These are phyloP conservation scores for Cantharis flavilabris DNA, from an alignment of 2,888 invertebrate species.

Conservation along the genomic window DNA sequence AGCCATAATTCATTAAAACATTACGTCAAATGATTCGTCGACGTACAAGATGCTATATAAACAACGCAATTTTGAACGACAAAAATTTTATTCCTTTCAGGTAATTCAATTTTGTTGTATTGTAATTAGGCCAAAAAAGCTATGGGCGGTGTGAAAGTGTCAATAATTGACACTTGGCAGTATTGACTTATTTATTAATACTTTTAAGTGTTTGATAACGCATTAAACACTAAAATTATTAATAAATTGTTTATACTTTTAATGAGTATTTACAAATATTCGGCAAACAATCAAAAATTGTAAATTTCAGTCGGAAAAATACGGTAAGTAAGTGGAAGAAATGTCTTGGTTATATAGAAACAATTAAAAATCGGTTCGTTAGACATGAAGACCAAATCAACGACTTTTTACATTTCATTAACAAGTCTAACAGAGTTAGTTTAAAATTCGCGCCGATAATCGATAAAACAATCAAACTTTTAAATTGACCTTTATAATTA, in stretches of 20 bases:
- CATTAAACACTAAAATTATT: neutral
- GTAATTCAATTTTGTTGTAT: neutral
- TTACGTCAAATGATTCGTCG: neutral
- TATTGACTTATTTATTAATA: neutral
- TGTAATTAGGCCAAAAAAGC: neutral
- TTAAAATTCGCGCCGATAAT: constrained; percentile 34
- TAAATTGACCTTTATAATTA: constrained; percentile 37
- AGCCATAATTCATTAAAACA: neutral
- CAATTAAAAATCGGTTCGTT: constrained; percentile 39
- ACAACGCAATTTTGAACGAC: neutral
- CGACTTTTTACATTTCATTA: constrained; percentile 42
- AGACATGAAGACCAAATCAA: constrained; percentile 35
- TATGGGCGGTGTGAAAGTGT: neutral
- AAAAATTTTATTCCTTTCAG: neutral
- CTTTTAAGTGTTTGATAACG: neutral
- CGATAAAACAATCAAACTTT: constrained; percentile 38
- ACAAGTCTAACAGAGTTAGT: constrained; percentile 40
- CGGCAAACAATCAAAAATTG: neutral
- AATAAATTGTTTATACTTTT: neutral
- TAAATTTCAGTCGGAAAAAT: neutral
- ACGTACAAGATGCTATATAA: neutral
- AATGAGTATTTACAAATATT: neutral
- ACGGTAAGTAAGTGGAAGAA: constrained; percentile 12
- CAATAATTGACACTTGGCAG: neutral
- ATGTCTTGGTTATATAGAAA: constrained; percentile 35